Base-by-base conservation (phyloP, 1,140 invertebrate genomes). In the Drosophila orena region DNA sequence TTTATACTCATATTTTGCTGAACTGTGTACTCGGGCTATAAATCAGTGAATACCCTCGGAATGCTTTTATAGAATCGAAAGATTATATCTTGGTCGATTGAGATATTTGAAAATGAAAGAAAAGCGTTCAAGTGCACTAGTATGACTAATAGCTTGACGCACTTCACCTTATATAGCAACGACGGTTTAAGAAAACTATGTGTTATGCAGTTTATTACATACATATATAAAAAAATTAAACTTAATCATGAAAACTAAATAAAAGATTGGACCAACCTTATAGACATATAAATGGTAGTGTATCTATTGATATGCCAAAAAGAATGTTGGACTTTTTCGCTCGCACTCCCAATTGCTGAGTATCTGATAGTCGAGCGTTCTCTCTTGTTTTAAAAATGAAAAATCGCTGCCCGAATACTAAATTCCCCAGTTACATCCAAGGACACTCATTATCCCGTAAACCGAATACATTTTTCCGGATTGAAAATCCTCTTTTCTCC, bases 391-490 rank as follows among this genome's bases (percentile, higher is more conserved):
- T 24, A 4, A 4, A 24, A 24, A 4, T 4, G 24, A 24, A 24
- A 24, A 24, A 24, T 4, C 24, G 24, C 27, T 30, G 27, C 30
- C 10, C 8, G 30, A 30, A 30, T 3, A 8, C 30, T 3, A 30
- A 30, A 10, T 30, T 30, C 37, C 22, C 56, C 38, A 42, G 53
- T 30, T 61, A 57, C 49, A n/a, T 1, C n/a, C 14, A 1, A 37
- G 14, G 3, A 4, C 22, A 4, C 22, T 17, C 5, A 6, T 40
- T 2, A 15, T 34, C 10, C 17, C 17, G 20, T 62, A 62, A 62
- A 59, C 60, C 55, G 60, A 64, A 55, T 64, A 60, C 55, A 44
- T 64, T 57, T 57, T 44, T 30, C 43, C 35, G 55, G 43, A 59
- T 35, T n/a, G 27, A 17, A 64, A 60, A 64, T 64, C 60, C 60